Evolutionary conservation across 1,140 invertebrate genomes (phyloP), one percentile per base, ranked within the genome.

Genomic region (Drosophila kohkoa): DNA sequence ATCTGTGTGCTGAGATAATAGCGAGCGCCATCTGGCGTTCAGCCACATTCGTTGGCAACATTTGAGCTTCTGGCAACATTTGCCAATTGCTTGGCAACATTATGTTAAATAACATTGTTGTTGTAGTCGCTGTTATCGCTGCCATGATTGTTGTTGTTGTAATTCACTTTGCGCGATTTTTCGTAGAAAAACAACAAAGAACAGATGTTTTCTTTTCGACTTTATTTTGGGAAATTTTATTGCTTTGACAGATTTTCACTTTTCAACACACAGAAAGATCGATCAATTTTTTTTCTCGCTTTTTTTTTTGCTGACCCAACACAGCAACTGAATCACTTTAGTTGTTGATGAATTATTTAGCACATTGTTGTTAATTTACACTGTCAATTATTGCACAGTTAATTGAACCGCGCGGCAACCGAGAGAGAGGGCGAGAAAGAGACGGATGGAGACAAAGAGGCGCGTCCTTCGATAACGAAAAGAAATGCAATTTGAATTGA

Each of bases 161-260:
- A 20, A 32, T 62, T 54, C 54, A 65, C 63, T 59, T 67, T 74
- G 46, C 55, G 57, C 57, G 65, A 69, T 68, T 70, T 70, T 70
- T 74, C 32, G 30, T 51, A 20, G 58, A 66, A 46, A 74, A 74
- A 51, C 55, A 77, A 74, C 72, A 73, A 63, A 77, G 57, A 87
- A 87, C 82, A 82, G 70, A 79, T 86, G 83, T 79, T 86, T 87
- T 65, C 59, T 75, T 49, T 69, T 25, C 20, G 16, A 57, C 54
- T 88, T 82, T 83, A 88, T 82, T 87, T 87, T 82, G 76, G 83
- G 77, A 87, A 83, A 83, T 83, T 88, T 80, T 67, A 87, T 86
- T 81, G 73, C 76, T 86, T 88, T 80, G 60, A 77, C 70, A 69
- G 77, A 80, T 72, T 80, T 75, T 73, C 70, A 88, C 70, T 80